phyloP scores from a whole-genome alignment of 2,113 vertebrate species.

The Pangasianodon hypophthalmus region DNA sequence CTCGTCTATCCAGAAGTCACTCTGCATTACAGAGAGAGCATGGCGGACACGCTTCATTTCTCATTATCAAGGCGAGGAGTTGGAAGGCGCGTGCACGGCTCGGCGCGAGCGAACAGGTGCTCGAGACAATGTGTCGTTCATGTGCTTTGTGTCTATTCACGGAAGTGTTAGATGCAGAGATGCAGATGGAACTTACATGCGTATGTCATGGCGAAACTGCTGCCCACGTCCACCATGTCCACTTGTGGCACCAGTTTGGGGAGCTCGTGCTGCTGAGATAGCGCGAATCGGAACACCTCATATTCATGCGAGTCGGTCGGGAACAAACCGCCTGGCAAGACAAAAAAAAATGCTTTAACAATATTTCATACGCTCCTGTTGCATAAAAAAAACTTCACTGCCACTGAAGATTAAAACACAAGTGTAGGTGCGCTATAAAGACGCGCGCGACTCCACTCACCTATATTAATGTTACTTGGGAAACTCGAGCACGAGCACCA shows the following conservation, averaged over 20 bases:
- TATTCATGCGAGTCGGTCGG: constrained; percentile 94
- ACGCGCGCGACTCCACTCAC: constrained; percentile 71
- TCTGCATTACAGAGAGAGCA: background rate
- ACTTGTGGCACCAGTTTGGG: constrained; percentile 96
- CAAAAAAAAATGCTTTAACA: constrained; percentile 2
- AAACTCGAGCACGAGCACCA: constrained; percentile 92
- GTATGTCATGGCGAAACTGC: constrained; percentile 99
- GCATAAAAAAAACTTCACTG: background rate
- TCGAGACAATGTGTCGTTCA: background rate
- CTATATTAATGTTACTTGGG: constrained; percentile 97
- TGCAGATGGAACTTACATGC: constrained; percentile 85
- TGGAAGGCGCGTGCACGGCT: background rate
- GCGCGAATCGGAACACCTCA: constrained; percentile 93
- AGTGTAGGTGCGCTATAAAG: too few species aligned
- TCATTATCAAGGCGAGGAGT: background rate
- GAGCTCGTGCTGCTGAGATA: constrained; percentile 91
- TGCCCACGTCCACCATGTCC: constrained; percentile 96
- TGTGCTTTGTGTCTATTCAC: background rate
- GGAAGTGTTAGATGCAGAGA: background rate
- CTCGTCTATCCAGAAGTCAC: constrained; percentile 3
- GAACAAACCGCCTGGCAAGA: constrained; percentile 89
- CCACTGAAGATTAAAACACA: background rate
- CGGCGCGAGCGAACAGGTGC: constrained; percentile 13
- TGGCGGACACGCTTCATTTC: constrained; percentile 3
- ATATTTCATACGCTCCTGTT: background rate